phyloP scores from a whole-genome alignment of 2,113 vertebrate genomes.

The Mirza zaza region DNA sequence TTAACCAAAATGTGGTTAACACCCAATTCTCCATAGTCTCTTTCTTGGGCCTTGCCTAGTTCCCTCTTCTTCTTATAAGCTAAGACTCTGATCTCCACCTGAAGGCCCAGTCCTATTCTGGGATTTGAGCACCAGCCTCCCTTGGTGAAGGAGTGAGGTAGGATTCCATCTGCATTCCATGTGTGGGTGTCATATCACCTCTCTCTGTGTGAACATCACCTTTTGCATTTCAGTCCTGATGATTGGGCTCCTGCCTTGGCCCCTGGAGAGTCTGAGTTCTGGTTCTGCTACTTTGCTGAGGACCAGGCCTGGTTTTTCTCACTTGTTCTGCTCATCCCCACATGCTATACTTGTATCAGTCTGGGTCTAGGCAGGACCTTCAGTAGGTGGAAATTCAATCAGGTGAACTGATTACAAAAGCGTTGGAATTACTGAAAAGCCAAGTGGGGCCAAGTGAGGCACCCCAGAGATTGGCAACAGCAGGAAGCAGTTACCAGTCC shows the following conservation, averaged over 20 bases:
- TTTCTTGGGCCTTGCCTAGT: neutral
- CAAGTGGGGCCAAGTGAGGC: neutral
- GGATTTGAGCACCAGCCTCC: neutral
- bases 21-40: neutral
- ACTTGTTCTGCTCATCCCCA: neutral
- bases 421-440: neutral
- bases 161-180: neutral
- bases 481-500: neutral
- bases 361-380: neutral
- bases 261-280: neutral
- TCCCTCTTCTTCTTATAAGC: neutral
- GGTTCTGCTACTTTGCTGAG: neutral
- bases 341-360: neutral
- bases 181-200: neutral
- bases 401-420: neutral
- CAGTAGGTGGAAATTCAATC: neutral
- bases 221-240: neutral
- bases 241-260: neutral
- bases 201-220: neutral
- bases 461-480: neutral
- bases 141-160: neutral
- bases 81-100: neutral
- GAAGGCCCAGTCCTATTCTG: neutral
- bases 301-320: neutral
- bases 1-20: constrained; percentile 56